These are phyloP conservation scores for Halocaridina rubra DNA, from an alignment of 2,888 invertebrate genomes.

Conservation along the genomic window DNA sequence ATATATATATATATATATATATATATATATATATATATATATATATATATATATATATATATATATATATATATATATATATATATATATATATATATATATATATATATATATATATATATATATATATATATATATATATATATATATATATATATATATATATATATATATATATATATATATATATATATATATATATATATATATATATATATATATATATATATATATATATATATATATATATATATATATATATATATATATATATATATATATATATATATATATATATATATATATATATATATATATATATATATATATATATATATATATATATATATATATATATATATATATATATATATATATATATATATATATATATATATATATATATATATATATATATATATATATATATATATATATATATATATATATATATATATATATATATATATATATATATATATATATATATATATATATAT, in stretches of 20 bases:
- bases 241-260: not conserved
- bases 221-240: not conserved
- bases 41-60: not conserved
- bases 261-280: not conserved
- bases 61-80: not conserved
- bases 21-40: not conserved
- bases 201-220: not conserved
- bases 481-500: not conserved
- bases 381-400: not conserved
- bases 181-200: not conserved
- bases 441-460: not conserved
- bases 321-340: not conserved
- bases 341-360: not conserved
- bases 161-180: not conserved
- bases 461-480: not conserved
- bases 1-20: not conserved
- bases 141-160: not conserved
- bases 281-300: not conserved
- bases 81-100: not conserved
- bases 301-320: not conserved
- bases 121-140: not conserved
- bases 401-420: not conserved
- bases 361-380: not conserved
- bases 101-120: not conserved
- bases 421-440: not conserved